These are phyloP conservation scores for Strigamia transsilvanica DNA, from an alignment of 2,888 invertebrate species.

Conservation along the genomic window DNA sequence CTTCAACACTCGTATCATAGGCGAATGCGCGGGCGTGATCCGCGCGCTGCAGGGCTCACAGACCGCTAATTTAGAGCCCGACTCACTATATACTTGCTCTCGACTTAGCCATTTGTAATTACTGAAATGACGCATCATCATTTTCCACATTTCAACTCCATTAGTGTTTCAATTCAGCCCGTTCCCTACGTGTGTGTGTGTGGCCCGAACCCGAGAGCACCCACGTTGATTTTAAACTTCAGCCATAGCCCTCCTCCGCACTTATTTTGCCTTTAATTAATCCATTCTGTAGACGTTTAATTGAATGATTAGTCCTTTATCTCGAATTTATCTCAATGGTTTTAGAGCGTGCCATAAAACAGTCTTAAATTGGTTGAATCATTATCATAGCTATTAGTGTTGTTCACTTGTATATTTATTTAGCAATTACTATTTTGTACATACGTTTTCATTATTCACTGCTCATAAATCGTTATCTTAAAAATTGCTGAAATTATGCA, in stretches of 20 bases:
- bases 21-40: constrained; percentile 48
- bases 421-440: constrained; percentile 4
- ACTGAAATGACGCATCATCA: constrained; percentile 40
- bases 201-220: not conserved
- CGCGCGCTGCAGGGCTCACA: constrained; percentile 3
- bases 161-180: constrained; percentile 35
- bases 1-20: constrained; percentile 38
- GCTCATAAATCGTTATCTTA: not conserved
- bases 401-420: not conserved
- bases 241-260: not conserved
- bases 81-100: not conserved
- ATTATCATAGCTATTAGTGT: constrained; percentile 9
- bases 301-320: constrained; percentile 37
- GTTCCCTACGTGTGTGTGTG: not conserved
- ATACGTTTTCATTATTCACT: constrained; percentile 7
- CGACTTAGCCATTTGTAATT: constrained; percentile 34
- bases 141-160: constrained; percentile 29
- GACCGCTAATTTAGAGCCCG: constrained; percentile 33
- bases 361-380: constrained; percentile 5
- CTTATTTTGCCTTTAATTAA: constrained; percentile 13
- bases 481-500: not conserved
- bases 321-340: constrained; percentile 31
- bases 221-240: constrained; percentile 16
- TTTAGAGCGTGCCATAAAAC: constrained; percentile 30
- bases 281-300: not conserved